Evolutionary conservation across 2,888 invertebrate species (phyloP).

Genomic region (Ceraclea dissimilis): DNA sequence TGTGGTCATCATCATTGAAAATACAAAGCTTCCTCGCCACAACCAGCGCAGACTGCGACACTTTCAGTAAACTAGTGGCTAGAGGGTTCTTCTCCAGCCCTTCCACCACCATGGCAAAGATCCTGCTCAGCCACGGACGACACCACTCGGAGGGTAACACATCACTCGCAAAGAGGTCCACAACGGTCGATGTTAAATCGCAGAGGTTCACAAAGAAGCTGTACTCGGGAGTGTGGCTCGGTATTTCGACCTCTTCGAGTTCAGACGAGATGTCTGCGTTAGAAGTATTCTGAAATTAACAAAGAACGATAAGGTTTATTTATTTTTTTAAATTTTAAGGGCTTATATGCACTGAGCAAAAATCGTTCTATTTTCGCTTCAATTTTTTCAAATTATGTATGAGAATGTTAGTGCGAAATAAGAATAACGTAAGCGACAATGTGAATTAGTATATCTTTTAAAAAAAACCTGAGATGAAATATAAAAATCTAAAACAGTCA

Average conservation of each 20-base stretch:
- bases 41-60: slow-evolving; percentile 15
- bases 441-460: too few species aligned
- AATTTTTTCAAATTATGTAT: too few species aligned
- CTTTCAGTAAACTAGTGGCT: slow-evolving; percentile 11
- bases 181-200: slow-evolving; percentile 15
- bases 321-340: too few species aligned
- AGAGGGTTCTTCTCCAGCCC: not conserved
- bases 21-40: slow-evolving; percentile 3
- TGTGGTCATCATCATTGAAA: not conserved
- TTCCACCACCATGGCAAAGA: not conserved
- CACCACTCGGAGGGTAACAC: not conserved
- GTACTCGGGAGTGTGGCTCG: slow-evolving; percentile 10
- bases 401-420: too few species aligned
- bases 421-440: too few species aligned
- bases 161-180: not conserved
- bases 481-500: too few species aligned
- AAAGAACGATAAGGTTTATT: too few species aligned
- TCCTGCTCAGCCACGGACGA: slow-evolving; percentile 2
- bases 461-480: too few species aligned
- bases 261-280: not conserved
- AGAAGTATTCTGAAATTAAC: slow-evolving; percentile 7
- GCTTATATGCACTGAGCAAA: too few species aligned
- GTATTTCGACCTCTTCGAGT: slow-evolving; percentile 10
- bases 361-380: too few species aligned
- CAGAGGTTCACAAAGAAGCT: slow-evolving; percentile 20